phyloP scores from a whole-genome alignment of 2,113 vertebrate genomes.

The Lophochroa leadbeateri region DNA sequence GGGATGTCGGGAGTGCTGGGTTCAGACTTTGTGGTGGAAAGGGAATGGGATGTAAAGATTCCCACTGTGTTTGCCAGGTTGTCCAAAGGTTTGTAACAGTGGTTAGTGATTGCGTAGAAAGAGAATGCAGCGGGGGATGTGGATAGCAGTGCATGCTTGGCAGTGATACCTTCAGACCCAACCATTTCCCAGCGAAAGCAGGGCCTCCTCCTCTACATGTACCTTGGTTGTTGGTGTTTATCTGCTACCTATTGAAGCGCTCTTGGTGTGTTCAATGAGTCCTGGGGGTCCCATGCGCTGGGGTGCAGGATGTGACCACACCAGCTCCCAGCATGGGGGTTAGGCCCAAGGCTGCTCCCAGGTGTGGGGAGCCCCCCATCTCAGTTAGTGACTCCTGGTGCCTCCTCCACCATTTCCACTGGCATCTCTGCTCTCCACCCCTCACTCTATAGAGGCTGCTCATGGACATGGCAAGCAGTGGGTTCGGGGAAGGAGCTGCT shows the following conservation, averaged over 20 bases:
- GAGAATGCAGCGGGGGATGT: not conserved
- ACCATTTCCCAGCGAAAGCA: fast-evolving
- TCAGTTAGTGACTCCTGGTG: not conserved
- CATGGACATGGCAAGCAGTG: fast-evolving
- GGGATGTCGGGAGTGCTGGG: fast-evolving
- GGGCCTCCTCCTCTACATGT: fast-evolving
- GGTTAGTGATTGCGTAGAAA: not conserved
- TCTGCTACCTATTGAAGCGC: not conserved
- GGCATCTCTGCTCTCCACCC: not conserved
- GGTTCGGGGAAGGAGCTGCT: not conserved
- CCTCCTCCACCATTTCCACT: not conserved
- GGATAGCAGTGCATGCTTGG: not conserved
- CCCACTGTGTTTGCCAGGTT: not conserved
- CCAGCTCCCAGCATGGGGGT: not conserved
- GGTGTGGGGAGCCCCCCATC: not conserved
- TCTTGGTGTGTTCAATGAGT: fast-evolving
- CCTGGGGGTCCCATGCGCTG: fast-evolving
- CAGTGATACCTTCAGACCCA: not conserved
- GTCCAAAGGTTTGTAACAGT: not conserved
- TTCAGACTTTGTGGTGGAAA: not conserved
- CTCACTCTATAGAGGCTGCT: fast-evolving
- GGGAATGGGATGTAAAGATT: fast-evolving
- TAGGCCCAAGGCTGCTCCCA: fast-evolving
- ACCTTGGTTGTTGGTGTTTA: too few relatives aligned
- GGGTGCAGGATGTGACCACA: not conserved